Percentiles rank a stretch among this genome's conserved stretches.
These are phyloP conservation scores for Caenorhabditis sinica DNA, from an alignment of 2,888 invertebrate species.

Conservation along the genomic window DNA sequence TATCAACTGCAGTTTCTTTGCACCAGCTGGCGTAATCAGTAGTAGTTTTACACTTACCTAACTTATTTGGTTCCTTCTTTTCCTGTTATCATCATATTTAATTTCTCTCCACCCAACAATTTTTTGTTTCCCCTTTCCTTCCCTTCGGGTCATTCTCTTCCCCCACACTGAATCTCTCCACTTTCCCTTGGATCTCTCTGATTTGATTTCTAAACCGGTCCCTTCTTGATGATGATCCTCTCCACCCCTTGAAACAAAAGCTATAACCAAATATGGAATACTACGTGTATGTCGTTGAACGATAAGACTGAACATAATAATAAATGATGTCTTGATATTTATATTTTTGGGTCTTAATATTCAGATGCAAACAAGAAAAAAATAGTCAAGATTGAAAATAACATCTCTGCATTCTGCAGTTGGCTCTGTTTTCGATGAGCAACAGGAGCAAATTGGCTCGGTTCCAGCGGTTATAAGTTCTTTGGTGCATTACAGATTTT, in stretches of 20 bases:
- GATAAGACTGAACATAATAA: slow-evolving; percentile 23
- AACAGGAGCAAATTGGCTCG: neutral
- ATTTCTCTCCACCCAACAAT: neutral
- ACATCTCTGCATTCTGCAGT: slow-evolving; percentile 13
- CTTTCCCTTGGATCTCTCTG: slow-evolving; percentile 25
- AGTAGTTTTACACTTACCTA: neutral
- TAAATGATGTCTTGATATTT: slow-evolving; percentile 36
- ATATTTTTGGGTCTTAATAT: slow-evolving; percentile 11
- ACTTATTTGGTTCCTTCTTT: slow-evolving; percentile 43
- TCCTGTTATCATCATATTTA: slow-evolving; percentile 8
- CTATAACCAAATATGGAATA: slow-evolving; percentile 41
- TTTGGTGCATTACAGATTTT: slow-evolving; percentile 11
- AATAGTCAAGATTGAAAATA: neutral
- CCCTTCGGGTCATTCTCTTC: slow-evolving; percentile 10
- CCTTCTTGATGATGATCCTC: slow-evolving; percentile 41
- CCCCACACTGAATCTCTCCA: slow-evolving; percentile 30
- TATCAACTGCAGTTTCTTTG: slow-evolving; percentile 56
- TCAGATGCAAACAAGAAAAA: neutral
- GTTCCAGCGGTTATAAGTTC: slow-evolving; percentile 11
- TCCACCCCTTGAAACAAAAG: slow-evolving; percentile 8
- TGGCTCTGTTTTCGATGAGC: slow-evolving; percentile 5
- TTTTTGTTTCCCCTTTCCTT: slow-evolving; percentile 4
- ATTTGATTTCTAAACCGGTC: slow-evolving; percentile 43
- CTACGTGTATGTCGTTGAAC: slow-evolving; percentile 35
- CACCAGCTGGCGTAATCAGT: slow-evolving; percentile 57